Percentiles rank a stretch among this genome's conserved stretches.
Conservation (phyloP, 2,888 invertebrate species). For the Nasonia oneida region DNA sequence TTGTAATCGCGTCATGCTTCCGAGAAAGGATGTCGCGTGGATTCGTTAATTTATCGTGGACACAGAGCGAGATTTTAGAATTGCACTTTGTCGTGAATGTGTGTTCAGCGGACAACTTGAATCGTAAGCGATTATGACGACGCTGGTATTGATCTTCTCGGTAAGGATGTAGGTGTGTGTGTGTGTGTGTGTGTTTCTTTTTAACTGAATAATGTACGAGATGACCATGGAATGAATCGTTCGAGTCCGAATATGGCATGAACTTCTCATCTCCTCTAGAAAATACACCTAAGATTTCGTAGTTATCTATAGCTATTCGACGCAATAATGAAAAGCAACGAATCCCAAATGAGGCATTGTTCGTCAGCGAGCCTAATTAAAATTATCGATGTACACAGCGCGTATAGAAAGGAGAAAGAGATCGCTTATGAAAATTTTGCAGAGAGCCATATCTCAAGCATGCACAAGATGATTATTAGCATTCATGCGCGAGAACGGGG, state of each 20-base stretch:
- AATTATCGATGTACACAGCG: background rate
- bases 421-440: constrained; percentile 10
- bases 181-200: background rate
- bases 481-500: constrained; percentile 21
- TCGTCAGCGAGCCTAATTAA: background rate
- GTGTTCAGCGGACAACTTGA: background rate
- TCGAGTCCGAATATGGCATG: background rate
- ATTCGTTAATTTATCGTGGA: background rate
- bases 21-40: background rate
- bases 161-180: background rate
- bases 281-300: background rate
- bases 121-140: background rate
- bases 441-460: constrained; percentile 19
- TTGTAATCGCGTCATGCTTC: background rate
- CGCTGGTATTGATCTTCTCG: background rate
- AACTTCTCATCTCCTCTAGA: background rate
- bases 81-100: background rate
- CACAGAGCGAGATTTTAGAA: background rate
- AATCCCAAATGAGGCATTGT: constrained; percentile 8
- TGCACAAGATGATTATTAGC: constrained; percentile 42
- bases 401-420: background rate
- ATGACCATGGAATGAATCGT: background rate
- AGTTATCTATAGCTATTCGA: too few species aligned
- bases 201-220: background rate
- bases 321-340: background rate